These are phyloP conservation scores for Drosophila seguyi DNA, from an alignment of 1,140 invertebrate genomes.

Conservation along the genomic window DNA sequence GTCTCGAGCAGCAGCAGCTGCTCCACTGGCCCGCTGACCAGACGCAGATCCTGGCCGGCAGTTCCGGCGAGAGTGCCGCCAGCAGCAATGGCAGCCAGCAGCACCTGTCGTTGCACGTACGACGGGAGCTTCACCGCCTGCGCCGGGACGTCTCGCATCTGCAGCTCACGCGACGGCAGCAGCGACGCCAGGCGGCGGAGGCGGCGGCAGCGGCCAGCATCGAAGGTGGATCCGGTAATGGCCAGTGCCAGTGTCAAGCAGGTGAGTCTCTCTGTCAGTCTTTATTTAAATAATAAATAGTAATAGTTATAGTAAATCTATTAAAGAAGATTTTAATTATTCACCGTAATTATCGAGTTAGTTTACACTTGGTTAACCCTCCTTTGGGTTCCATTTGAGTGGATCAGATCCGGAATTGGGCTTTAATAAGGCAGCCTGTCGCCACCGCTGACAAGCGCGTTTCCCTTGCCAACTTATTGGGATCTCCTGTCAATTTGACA, in stretches of 20 bases:
- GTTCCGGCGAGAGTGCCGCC: constrained; percentile 21
- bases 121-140: constrained; percentile 79
- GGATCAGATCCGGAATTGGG: not conserved
- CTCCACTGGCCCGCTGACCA: constrained; percentile 68
- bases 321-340: not conserved
- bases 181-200: constrained; percentile 72
- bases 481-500: constrained; percentile 50
- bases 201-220: constrained; percentile 56
- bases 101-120: constrained; percentile 58
- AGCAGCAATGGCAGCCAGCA: constrained; percentile 35
- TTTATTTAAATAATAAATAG: not conserved
- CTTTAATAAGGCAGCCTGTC: constrained; percentile 23
- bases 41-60: constrained; percentile 46
- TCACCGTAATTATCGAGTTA: not conserved
- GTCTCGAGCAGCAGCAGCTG: constrained; percentile 71
- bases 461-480: constrained; percentile 14
- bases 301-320: not conserved
- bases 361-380: not conserved
- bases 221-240: constrained; percentile 33
- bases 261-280: constrained; percentile 57
- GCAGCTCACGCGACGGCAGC: constrained; percentile 77
- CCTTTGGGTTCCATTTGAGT: constrained; percentile 3
- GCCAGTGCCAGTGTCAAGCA: constrained; percentile 81
- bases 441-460: constrained; percentile 4
- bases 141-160: constrained; percentile 83